phyloP scores from a whole-genome alignment of 1,140 invertebrate genomes.

The Anoplophora glabripennis region DNA sequence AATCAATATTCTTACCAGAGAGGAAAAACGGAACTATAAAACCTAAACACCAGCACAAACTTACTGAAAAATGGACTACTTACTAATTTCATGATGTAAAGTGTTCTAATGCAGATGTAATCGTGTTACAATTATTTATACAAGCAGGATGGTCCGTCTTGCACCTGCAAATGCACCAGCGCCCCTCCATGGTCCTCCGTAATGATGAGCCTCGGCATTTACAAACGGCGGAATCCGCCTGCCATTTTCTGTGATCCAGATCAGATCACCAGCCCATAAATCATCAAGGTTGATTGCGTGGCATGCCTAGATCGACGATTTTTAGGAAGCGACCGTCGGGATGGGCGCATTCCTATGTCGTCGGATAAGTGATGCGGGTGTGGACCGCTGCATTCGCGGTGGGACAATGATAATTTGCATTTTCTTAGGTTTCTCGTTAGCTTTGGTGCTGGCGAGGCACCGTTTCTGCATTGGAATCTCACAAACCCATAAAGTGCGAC shows the following conservation, averaged over 20 bases:
- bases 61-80: not conserved
- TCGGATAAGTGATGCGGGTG: too few relatives aligned
- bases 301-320: too few relatives aligned
- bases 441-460: too few relatives aligned
- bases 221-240: not conserved
- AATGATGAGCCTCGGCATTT: constrained; percentile 4
- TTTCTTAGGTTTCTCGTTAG: too few relatives aligned
- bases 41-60: not conserved
- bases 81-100: constrained; percentile 9
- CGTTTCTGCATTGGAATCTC: too few relatives aligned
- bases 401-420: too few relatives aligned
- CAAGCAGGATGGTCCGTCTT: not conserved
- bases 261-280: not conserved
- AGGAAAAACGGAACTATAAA: not conserved
- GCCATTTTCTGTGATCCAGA: not conserved
- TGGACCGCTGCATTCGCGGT: too few relatives aligned
- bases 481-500: too few relatives aligned
- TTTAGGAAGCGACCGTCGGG: too few relatives aligned
- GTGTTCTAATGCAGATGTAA: constrained; percentile 1
- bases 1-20: not conserved
- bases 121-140: constrained; percentile 9
- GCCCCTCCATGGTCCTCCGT: not conserved
- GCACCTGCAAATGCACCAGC: constrained; percentile 1
- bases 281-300: constrained; percentile 1
- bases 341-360: too few relatives aligned